phyloP scores from a whole-genome alignment of 2,113 vertebrate genomes.

The Phainopepla nitens region DNA sequence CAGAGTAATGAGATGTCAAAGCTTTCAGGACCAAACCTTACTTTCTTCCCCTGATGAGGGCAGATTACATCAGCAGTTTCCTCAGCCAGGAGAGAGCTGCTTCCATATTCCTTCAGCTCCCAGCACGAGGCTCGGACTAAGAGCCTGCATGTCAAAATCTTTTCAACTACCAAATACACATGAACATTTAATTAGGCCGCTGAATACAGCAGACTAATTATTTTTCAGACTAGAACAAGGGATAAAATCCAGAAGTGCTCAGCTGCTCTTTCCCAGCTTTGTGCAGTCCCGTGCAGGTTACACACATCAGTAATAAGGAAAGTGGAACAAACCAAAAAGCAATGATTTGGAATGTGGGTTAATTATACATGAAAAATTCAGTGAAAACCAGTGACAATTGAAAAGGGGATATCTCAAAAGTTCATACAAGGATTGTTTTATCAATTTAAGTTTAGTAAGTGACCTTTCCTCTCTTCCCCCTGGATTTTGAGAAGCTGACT shows the following conservation, averaged over 20 bases:
- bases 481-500: background rate
- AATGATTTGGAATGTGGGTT: background rate
- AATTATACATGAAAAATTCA: background rate
- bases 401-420: background rate
- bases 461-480: background rate
- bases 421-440: background rate
- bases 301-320: background rate
- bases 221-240: background rate
- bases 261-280: background rate
- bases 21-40: background rate
- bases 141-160: background rate
- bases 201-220: constrained; percentile 1
- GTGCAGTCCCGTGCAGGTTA: background rate
- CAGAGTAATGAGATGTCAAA: background rate
- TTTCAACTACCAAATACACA: constrained; percentile 11
- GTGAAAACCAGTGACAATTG: background rate
- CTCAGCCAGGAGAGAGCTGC: background rate
- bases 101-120: background rate
- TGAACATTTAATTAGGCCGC: background rate
- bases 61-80: background rate
- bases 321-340: background rate
- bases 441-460: background rate
- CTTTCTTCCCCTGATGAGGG: background rate
- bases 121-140: background rate
- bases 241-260: background rate